Conservation (phyloP, 2,888 invertebrate species). For the Oeneis ivallda region DNA sequence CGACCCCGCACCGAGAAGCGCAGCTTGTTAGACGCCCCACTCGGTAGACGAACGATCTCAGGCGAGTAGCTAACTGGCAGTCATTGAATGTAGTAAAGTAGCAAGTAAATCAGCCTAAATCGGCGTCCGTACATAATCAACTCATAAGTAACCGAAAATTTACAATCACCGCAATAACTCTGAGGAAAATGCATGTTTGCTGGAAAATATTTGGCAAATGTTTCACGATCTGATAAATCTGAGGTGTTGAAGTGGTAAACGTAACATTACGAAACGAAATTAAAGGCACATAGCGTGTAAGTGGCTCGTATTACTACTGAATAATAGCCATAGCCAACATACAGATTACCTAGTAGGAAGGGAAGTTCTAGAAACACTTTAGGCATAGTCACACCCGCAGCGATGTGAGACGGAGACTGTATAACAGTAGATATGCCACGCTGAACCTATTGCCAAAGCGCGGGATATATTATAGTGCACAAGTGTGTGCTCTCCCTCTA, state of each 20-base stretch:
- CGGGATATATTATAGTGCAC: too few relatives aligned
- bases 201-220: conserved; percentile 39
- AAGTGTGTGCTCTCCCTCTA: too few relatives aligned
- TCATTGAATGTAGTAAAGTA: too few relatives aligned
- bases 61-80: too few relatives aligned
- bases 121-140: too few relatives aligned
- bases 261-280: conserved; percentile 23
- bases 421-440: too few relatives aligned
- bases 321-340: not conserved
- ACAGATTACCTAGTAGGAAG: not conserved
- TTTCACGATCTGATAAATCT: conserved; percentile 35
- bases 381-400: not conserved
- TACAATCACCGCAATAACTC: conserved; percentile 32
- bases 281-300: conserved; percentile 20
- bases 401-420: not conserved
- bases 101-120: too few relatives aligned
- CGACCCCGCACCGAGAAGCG: too few relatives aligned
- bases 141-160: conserved; percentile 29
- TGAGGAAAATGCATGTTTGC: conserved; percentile 37
- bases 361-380: not conserved
- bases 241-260: conserved; percentile 33
- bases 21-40: too few relatives aligned
- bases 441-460: too few relatives aligned
- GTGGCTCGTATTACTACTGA: conserved; percentile 6
- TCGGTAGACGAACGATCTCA: too few relatives aligned